Conservation (phyloP, 1,140 invertebrate genomes). For the Condylostylus longicornis region DNA sequence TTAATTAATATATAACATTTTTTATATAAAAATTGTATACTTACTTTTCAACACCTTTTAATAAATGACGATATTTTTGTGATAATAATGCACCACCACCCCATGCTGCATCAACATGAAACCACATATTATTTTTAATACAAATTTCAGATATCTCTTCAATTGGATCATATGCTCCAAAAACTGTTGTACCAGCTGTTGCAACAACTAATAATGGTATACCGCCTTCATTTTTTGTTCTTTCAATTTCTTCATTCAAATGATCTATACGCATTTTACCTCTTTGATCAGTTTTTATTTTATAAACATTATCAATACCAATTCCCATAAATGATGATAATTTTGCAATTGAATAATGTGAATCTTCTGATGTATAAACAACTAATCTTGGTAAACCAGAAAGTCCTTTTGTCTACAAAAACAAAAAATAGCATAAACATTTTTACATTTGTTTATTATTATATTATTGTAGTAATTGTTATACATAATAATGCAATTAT, state of each 20-base stretch:
- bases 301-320: constrained; percentile 60
- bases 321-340: constrained; percentile 63
- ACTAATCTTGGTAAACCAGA: constrained; percentile 50
- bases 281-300: constrained; percentile 48
- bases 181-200: constrained; percentile 70
- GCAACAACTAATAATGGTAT: constrained; percentile 78
- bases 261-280: constrained; percentile 68
- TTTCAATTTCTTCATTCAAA: constrained; percentile 53
- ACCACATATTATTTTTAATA: constrained; percentile 69
- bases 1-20: no score
- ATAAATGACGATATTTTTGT: constrained; percentile 54
- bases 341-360: constrained; percentile 90
- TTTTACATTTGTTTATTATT: no score
- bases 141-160: constrained; percentile 66
- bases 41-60: constrained; percentile 63
- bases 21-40: no score
- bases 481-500: no score
- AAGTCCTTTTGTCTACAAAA: constrained; percentile 49
- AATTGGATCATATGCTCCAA: constrained; percentile 82
- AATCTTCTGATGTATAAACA: constrained; percentile 73
- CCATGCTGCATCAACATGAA: constrained; percentile 95
- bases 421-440: background rate
- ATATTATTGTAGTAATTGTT: no score
- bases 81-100: constrained; percentile 78
- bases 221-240: constrained; percentile 46